Conservation (phyloP, 2,888 invertebrate genomes). For the Malthinus seriepunctatus region DNA sequence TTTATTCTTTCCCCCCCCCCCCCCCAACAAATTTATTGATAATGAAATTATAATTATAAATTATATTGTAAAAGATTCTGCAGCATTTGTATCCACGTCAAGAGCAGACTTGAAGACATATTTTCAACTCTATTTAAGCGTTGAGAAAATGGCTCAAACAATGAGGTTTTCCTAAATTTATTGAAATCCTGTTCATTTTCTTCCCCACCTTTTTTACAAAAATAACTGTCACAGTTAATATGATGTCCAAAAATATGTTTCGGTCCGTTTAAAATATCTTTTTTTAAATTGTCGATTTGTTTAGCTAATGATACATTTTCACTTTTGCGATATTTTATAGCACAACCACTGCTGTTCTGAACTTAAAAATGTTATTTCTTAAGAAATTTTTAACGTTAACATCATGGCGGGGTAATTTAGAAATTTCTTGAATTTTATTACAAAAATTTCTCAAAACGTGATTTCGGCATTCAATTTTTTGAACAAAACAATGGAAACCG, state of each 20-base stretch:
- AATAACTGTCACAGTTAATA: constrained; percentile 12
- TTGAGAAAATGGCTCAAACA: too few species aligned
- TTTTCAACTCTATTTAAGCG: too few species aligned
- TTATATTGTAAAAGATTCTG: too few species aligned
- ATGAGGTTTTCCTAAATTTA: too few species aligned
- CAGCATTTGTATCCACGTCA: too few species aligned
- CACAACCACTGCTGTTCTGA: constrained; percentile 7
- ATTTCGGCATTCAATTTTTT: constrained; percentile 30
- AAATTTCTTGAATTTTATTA: constrained; percentile 13
- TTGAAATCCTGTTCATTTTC: too few species aligned
- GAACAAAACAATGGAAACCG: constrained; percentile 2
- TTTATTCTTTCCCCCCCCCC: too few species aligned
- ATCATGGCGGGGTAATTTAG: neutral
- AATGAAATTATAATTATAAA: too few species aligned
- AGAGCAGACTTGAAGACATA: too few species aligned
- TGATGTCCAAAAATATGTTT: constrained; percentile 19
- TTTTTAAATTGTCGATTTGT: constrained; percentile 11
- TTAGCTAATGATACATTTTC: constrained; percentile 1
- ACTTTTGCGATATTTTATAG: constrained; percentile 4
- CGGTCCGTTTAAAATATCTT: constrained; percentile 10
- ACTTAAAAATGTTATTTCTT: constrained; percentile 8
- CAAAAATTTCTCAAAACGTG: constrained; percentile 29
- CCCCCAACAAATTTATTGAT: too few species aligned
- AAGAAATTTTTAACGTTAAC: neutral
- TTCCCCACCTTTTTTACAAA: constrained; percentile 5